Evolutionary conservation across 1,140 invertebrate species (phyloP), one percentile per base, ranked within the genome.

Genomic region (Drosophila obscura): DNA sequence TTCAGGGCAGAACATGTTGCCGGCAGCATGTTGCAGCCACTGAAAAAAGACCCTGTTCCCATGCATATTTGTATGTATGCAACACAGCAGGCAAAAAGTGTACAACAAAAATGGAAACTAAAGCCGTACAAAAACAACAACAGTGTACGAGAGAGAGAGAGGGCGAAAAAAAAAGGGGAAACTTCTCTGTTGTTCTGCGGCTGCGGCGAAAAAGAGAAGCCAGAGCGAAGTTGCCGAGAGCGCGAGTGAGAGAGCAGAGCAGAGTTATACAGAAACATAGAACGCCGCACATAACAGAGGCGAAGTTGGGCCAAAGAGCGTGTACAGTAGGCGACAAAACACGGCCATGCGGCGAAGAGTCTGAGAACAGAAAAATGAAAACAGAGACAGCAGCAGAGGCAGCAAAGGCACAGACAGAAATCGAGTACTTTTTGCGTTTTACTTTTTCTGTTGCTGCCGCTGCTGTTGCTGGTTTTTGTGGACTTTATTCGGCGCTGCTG

Each of bases 301-400:
- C 55, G 51, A 52, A 67, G 53, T 44, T 75, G 73, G 55, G 51
- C 67, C 56, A 39, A 11, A 48, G 62, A 48, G 58, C 43, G 52
- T 49, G 88, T 90, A 90, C 88, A 90, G 88, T 90, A 79, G 88
- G 77, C 77, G 75, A 90, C 88, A 90, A 90, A 90, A 90, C 88
- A 90, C 13, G 35, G 35, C 35, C 35, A 39, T 80, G 67, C 60
- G 66, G 80, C 80, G 67, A 19, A 19, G 19, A 85, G 73, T 75
- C 60, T 35, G 53, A 31, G 35, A 31, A 31, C 31, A 53, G 58
- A 74, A 60, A 73, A 73, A 61, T 57, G 59, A 62, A 85, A 81
- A 64, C 69, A 58, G 57, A 60, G 81, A 73, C 71, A 73, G 50
- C 64, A 31, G 41, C 19, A 59, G 24, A 24, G 22, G 22, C 22